Conservation (phyloP, 64 coral and sea anemone species). For the Catalaphyllia jardinei region DNA sequence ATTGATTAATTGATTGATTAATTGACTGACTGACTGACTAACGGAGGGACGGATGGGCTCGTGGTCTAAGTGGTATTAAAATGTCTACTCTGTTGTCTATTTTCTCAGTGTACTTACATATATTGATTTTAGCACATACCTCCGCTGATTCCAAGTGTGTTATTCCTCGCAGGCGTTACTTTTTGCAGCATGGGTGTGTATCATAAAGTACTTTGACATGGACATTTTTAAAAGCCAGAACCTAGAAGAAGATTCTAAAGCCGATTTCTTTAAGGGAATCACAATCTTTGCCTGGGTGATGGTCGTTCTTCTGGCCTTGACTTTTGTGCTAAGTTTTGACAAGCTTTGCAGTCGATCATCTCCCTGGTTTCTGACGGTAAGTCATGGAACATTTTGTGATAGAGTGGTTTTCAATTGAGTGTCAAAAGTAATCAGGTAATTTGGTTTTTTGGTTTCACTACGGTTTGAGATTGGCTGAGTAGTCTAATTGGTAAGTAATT, state of each 20-base stretch:
- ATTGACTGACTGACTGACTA: too few relatives aligned
- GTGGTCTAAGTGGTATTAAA: too few relatives aligned
- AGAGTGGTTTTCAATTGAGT: too few relatives aligned
- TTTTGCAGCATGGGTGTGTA: conserved; percentile 27
- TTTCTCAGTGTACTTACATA: too few relatives aligned
- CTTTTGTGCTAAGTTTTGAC: conserved; percentile 7
- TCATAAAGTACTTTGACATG: conserved; percentile 13
- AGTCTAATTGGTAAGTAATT: neutral
- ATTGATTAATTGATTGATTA: too few relatives aligned
- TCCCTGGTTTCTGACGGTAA: conserved; percentile 5
- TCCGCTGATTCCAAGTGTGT: neutral
- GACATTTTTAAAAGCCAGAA: neutral
- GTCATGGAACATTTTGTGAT: neutral
- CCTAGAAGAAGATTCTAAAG: neutral
- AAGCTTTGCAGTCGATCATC: conserved; percentile 22
- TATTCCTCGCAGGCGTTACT: neutral
- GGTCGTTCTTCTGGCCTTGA: conserved; percentile 9
- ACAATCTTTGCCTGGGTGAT: conserved; percentile 33
- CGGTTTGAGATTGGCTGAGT: neutral
- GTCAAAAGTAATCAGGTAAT: too few relatives aligned
- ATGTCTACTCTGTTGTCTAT: too few relatives aligned
- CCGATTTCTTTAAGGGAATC: conserved; percentile 22
- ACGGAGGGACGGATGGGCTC: too few relatives aligned
- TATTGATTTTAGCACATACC: too few relatives aligned
- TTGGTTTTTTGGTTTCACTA: too few relatives aligned